Evolutionary conservation across 2,888 invertebrate genomes (phyloP).

Genomic region (Calephelis perditalis): DNA sequence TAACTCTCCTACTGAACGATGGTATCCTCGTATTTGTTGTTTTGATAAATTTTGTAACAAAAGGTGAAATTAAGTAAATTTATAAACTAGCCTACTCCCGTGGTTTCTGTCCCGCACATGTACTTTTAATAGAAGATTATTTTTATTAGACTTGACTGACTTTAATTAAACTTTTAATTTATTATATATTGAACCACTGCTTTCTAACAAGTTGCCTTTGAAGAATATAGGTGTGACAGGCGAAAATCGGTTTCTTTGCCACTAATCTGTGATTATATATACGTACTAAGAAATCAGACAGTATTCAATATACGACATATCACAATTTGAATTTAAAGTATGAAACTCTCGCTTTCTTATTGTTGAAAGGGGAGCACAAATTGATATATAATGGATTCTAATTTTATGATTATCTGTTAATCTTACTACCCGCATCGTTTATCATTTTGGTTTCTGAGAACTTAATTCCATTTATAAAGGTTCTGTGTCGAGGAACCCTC

Average conservation of each 20-base stretch:
- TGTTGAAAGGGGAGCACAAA: constrained; percentile 18
- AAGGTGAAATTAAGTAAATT: neutral
- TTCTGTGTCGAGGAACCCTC: neutral
- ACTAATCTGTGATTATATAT: no score
- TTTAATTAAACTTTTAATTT: no score
- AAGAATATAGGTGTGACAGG: no score
- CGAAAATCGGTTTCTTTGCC: no score
- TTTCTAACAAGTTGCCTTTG: no score
- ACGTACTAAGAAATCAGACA: no score
- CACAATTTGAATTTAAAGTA: neutral
- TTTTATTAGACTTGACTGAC: no score
- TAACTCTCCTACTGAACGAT: neutral
- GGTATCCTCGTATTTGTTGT: constrained; percentile 7
- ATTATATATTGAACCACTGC: no score
- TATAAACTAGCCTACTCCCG: no score
- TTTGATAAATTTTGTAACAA: constrained; percentile 9
- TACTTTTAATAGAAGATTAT: no score
- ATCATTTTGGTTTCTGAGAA: constrained; percentile 2
- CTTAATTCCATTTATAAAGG: constrained; percentile 6
- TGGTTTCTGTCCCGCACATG: no score
- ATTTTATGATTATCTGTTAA: constrained; percentile 27
- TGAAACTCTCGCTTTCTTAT: neutral
- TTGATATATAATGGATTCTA: constrained; percentile 24
- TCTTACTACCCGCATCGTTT: constrained; percentile 28
- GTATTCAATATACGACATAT: no score